phyloP scores from a whole-genome alignment of 2,797 vertebrate genomes.

The Mastacembelus armatus region DNA sequence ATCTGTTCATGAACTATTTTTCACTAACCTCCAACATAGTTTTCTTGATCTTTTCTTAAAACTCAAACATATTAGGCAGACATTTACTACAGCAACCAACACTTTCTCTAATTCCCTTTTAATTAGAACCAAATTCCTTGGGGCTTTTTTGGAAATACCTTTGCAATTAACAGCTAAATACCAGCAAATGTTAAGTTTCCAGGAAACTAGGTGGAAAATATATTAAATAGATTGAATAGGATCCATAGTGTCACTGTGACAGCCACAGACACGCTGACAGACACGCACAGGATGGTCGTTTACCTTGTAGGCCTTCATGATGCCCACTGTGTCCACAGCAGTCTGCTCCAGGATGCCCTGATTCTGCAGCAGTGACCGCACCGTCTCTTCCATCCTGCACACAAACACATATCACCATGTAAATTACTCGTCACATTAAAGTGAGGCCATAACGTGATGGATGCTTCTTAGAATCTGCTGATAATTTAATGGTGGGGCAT shows the following conservation, averaged over 20 bases:
- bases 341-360: constrained; percentile 86
- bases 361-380: constrained; percentile 89
- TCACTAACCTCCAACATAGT: too few species aligned
- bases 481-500: too few species aligned
- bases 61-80: too few species aligned
- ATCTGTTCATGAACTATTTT: too few species aligned
- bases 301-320: constrained; percentile 91
- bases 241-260: too few species aligned
- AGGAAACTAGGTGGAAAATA: background rate
- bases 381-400: constrained; percentile 93
- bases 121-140: background rate
- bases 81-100: too few species aligned
- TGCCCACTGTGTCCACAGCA: constrained; percentile 85
- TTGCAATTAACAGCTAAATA: background rate
- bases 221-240: too few species aligned
- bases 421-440: background rate
- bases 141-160: background rate
- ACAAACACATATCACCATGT: constrained; percentile 3
- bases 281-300: background rate
- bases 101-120: background rate
- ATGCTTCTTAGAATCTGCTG: too few species aligned
- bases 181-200: background rate
- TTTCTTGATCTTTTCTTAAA: too few species aligned
- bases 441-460: too few species aligned
- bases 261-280: background rate